Evolutionary conservation across 37 sponge, comb jelly and placozoan genomes (phyloP).

Genomic region (Mnemiopsis leidyi): DNA sequence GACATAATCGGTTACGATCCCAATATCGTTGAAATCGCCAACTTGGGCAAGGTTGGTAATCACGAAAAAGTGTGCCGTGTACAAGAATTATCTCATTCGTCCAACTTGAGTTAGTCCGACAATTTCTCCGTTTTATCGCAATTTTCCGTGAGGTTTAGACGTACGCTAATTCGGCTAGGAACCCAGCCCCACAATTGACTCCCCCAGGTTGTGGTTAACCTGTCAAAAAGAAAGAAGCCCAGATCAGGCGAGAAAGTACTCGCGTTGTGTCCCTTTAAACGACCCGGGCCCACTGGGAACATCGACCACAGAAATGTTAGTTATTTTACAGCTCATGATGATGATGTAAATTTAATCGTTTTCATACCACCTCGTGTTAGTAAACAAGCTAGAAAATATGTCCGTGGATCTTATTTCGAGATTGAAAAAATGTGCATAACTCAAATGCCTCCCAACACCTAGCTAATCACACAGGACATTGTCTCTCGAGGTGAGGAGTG

Average conservation of each 20-base stretch:
- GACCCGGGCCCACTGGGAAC: not conserved
- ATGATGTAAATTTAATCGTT: not conserved
- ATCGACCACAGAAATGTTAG: not conserved
- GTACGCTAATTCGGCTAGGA: not conserved
- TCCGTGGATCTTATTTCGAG: not conserved
- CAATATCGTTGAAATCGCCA: not conserved
- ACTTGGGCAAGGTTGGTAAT: constrained; percentile 10
- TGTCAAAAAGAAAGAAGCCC: constrained; percentile 23
- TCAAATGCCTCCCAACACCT: not conserved
- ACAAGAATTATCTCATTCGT: too few relatives aligned
- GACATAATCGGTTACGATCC: constrained; percentile 43
- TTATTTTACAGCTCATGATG: not conserved
- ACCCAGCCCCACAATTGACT: not conserved
- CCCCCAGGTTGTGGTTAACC: constrained; percentile 15
- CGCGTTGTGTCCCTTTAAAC: not conserved
- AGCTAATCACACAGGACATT: not conserved
- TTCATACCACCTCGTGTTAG: too few relatives aligned
- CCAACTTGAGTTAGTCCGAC: not conserved
- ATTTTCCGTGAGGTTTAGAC: not conserved
- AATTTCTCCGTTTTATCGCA: not conserved
- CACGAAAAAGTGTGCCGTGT: too few relatives aligned
- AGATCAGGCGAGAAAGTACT: not conserved
- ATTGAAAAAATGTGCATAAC: not conserved
- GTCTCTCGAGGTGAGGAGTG: not conserved
- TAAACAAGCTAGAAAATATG: too few relatives aligned